Conservation (phyloP, 2,113 vertebrate genomes). For the Crotophaga sulcirostris region DNA sequence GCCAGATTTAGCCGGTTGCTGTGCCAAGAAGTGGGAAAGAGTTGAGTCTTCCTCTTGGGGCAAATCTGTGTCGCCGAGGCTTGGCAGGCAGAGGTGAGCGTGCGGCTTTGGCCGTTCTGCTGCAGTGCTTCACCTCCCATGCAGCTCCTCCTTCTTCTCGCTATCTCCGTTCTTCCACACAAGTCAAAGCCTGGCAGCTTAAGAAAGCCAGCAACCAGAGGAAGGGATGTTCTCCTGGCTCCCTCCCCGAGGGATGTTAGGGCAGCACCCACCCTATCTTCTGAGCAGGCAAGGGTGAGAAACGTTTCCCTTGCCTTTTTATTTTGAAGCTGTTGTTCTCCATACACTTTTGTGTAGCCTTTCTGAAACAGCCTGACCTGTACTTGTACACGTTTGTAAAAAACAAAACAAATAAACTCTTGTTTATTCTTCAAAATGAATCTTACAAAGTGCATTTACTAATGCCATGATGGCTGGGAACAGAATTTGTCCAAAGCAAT, state of each 20-base stretch:
- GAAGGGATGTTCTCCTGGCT: not conserved
- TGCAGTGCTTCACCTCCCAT: not conserved
- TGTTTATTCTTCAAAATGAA: not conserved
- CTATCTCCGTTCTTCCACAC: not conserved
- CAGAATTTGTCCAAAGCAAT: not conserved
- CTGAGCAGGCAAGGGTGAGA: not conserved
- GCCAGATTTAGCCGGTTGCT: not conserved
- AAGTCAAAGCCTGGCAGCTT: not conserved
- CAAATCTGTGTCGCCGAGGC: not conserved
- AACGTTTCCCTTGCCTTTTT: not conserved
- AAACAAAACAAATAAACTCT: not conserved
- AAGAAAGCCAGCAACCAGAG: not conserved
- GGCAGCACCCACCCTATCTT: not conserved
- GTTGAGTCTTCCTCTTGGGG: not conserved
- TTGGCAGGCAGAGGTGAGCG: rapidly evolving
- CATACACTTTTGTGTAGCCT: not conserved
- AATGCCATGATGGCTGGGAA: not conserved
- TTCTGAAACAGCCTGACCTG: not conserved
- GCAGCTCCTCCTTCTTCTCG: not conserved
- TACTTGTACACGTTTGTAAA: not conserved
- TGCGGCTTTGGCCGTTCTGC: not conserved
- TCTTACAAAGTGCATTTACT: not conserved
- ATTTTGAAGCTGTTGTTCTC: not conserved
- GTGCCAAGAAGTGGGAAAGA: not conserved
- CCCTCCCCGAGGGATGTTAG: rapidly evolving